phyloP scores from a whole-genome alignment of 35 echinoderm and acorn worm genomes.

The Apostichopus californicus region DNA sequence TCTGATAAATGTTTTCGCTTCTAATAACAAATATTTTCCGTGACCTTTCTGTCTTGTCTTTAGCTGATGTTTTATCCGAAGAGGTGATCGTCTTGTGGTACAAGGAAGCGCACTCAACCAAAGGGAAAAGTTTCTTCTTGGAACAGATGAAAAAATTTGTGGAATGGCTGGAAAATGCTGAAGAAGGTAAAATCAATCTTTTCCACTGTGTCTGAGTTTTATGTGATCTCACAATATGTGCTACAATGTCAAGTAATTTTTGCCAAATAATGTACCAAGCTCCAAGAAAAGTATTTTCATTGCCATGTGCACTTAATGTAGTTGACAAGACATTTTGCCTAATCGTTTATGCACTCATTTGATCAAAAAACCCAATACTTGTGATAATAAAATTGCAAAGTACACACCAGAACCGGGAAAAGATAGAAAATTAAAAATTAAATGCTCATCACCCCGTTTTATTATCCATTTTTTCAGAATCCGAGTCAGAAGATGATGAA shows the following conservation, averaged over 20 bases:
- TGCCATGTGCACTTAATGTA: no score
- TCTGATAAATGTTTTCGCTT: not conserved
- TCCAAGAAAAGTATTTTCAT: no score
- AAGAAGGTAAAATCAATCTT: slow-evolving; percentile 58
- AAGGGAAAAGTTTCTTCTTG: slow-evolving; percentile 83
- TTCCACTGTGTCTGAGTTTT: no score
- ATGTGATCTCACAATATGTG: no score
- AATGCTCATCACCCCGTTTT: not conserved
- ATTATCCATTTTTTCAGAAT: slow-evolving; percentile 3
- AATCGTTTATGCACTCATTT: no score
- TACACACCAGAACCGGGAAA: no score
- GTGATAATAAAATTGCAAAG: no score
- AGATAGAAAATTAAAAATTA: not conserved
- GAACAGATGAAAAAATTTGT: slow-evolving; percentile 73
- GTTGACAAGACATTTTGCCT: no score
- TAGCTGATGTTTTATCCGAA: slow-evolving; percentile 86
- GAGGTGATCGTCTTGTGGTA: slow-evolving; percentile 80
- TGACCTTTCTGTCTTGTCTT: not conserved
- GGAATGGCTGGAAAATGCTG: slow-evolving; percentile 88
- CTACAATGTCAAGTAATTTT: no score
- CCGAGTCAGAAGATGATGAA: slow-evolving; percentile 15
- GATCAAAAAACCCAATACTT: no score
- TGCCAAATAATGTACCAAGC: no score
- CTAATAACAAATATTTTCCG: no score
- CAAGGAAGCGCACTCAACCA: slow-evolving; percentile 64